Evolutionary conservation across 2,113 vertebrate genomes (phyloP).

Genomic region (Poeciliopsis prolifica): DNA sequence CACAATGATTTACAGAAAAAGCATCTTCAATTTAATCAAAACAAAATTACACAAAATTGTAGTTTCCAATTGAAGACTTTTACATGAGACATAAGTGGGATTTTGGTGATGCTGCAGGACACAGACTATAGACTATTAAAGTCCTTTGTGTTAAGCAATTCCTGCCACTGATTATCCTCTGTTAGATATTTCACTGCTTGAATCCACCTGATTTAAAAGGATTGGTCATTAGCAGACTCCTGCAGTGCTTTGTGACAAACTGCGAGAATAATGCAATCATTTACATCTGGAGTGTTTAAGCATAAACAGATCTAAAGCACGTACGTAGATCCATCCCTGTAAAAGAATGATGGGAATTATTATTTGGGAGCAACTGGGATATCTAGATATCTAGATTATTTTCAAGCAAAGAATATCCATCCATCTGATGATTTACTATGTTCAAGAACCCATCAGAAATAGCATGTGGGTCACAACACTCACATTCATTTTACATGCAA

Average conservation of each 20-base stretch:
- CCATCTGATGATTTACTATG: background rate
- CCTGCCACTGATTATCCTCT: background rate
- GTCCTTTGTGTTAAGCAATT: background rate
- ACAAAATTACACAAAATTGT: background rate
- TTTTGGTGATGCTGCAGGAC: background rate
- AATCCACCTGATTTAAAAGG: background rate
- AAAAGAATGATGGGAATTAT: background rate
- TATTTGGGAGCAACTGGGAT: background rate
- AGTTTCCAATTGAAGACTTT: background rate
- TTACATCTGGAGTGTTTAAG: background rate
- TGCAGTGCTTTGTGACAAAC: background rate
- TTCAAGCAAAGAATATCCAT: background rate
- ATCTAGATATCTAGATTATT: background rate
- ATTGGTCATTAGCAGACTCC: background rate
- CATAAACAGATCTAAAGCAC: background rate
- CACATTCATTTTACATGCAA: background rate
- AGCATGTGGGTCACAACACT: background rate
- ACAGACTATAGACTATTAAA: background rate
- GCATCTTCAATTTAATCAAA: background rate
- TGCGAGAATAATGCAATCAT: background rate
- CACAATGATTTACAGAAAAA: background rate
- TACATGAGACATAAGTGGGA: background rate
- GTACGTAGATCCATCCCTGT: background rate
- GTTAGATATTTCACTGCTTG: background rate
- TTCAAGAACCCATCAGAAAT: background rate